Base-by-base conservation (phyloP, 2,113 vertebrate genomes). In the Butastur rufipennis region DNA sequence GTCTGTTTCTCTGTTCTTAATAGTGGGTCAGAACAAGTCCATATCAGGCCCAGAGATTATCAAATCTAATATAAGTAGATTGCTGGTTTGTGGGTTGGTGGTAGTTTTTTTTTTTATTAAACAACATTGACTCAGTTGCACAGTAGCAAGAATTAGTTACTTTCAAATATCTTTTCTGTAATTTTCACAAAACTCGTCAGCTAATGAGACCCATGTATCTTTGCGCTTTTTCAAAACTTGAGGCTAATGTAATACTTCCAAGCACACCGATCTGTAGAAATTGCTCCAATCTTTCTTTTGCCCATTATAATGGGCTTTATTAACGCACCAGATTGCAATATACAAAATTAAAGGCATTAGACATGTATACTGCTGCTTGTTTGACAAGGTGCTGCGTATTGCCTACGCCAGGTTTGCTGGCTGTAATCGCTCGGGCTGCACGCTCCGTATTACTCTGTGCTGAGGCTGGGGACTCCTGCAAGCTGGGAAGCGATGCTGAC, bases 291-390 rank as follows among this genome's bases (percentile, higher is more conserved):
- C 36, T 81, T 92, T 40, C 56, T 83, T 90, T 63, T 88, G 15
- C 48, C 34, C 6, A 2, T 65, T 86, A 16, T 26, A 71, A 63
- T 4, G 9, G 56, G 6, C 23, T 67, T 86, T 92, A 90, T 74
- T 66, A 81, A 72, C 38, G 56, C 31, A 63, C 47, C 45, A 78
- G 23, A 32, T 61, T 67, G 18, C 71, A 62, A 22, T 22, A 43
- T 25, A 59, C 50, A 36, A 78, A 93, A 95, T 95, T 81, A 93
- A 93, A 95, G 88, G 61, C 86, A 93, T 93, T 75, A 92, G 86
- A 32, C 66, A 31, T 29, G 18, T 50, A 13, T 32, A 17, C 29
- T 82, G 81, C 75, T 63, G 86, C 42, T 80, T 20, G 3, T 58
- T 65, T 84, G 90, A 73, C 55, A 66, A 25, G 61, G n/a, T 86